Conservation (phyloP, 2,113 vertebrate species). For the Eclectus roratus region DNA sequence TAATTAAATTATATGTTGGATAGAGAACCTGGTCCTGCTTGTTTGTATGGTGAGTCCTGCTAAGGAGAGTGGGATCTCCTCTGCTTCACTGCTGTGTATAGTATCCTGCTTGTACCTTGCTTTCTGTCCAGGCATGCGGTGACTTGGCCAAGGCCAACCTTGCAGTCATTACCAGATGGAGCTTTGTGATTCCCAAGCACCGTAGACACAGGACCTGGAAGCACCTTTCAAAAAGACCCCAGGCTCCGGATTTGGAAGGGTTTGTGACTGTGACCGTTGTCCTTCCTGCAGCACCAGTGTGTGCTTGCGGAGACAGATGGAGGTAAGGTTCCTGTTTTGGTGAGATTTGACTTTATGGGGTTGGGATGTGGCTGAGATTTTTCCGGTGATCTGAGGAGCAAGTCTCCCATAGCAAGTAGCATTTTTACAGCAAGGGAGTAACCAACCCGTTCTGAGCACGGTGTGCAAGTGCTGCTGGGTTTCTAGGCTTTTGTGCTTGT, state of each 20-base stretch:
- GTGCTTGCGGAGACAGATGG: neutral
- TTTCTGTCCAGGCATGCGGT: neutral
- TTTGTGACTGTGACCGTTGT: neutral
- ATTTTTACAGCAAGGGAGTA: neutral
- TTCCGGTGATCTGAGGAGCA: neutral
- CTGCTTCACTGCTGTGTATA: neutral
- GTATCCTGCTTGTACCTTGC: neutral
- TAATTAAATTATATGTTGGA: fast-evolving
- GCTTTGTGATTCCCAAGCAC: neutral
- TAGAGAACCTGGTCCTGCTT: neutral
- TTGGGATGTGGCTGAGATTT: neutral
- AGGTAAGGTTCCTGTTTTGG: neutral
- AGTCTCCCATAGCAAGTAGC: neutral
- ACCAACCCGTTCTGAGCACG: neutral
- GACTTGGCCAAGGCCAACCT: neutral
- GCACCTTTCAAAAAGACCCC: neutral
- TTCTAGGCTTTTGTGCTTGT: neutral
- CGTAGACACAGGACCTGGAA: fast-evolving
- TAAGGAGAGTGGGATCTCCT: neutral
- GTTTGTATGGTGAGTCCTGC: neutral
- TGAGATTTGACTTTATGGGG: neutral
- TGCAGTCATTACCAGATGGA: neutral
- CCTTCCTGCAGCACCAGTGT: neutral
- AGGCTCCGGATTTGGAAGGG: neutral
- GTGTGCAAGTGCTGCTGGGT: neutral